Evolutionary conservation across 2,797 vertebrate species (phyloP).

Genomic region (Avahi laniger): DNA sequence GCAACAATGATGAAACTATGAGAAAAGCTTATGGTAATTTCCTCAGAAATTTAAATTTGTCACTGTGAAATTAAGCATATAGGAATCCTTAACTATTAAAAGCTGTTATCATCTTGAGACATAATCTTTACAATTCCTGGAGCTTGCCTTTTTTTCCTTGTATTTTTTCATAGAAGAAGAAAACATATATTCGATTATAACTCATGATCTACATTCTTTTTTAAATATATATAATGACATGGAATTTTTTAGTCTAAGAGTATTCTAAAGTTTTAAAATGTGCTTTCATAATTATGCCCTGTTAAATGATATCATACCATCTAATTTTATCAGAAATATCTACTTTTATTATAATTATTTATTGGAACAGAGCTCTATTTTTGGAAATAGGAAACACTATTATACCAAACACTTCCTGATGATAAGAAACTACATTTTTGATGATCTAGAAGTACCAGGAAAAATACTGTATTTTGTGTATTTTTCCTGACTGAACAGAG

Average conservation of each 20-base stretch:
- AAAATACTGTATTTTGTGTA: not conserved
- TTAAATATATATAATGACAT: not conserved
- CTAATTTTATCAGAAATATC: not conserved
- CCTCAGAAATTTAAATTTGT: not conserved
- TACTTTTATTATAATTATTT: not conserved
- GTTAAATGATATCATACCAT: not conserved
- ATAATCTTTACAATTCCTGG: not conserved
- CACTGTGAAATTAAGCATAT: not conserved
- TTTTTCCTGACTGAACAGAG: not conserved
- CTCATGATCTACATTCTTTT: not conserved
- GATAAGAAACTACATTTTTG: not conserved
- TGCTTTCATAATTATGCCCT: not conserved
- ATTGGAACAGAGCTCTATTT: not conserved
- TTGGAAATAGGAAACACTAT: fast-evolving
- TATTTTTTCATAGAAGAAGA: not conserved
- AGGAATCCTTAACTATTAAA: not conserved
- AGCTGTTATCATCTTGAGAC: not conserved
- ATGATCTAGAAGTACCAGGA: not conserved
- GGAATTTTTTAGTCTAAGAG: not conserved
- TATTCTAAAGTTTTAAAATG: not conserved
- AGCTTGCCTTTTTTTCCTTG: not conserved
- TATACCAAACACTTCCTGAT: not conserved
- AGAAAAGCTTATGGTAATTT: not conserved
- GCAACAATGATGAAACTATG: not conserved
- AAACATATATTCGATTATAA: not conserved